These are phyloP conservation scores for Entelurus aequoreus DNA, from an alignment of 2,113 vertebrate genomes.

Conservation along the genomic window DNA sequence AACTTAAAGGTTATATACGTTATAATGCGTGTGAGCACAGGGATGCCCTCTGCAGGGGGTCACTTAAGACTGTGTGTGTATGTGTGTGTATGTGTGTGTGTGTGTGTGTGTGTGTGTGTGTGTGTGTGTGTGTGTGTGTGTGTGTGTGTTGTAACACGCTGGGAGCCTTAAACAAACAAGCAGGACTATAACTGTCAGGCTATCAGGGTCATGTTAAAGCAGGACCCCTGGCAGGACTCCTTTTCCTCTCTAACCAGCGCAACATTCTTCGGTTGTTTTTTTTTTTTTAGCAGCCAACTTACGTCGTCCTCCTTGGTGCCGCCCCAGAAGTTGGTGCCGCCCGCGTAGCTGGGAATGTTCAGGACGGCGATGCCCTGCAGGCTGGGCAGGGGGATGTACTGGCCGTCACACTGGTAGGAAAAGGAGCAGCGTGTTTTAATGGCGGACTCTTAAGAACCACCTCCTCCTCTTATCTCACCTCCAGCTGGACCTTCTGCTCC, in stretches of 20 bases:
- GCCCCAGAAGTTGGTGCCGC: constrained; percentile 98
- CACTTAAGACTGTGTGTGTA: constrained; percentile 15
- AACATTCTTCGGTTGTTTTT: neutral
- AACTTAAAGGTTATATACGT: constrained; percentile 31
- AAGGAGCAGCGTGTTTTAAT: neutral
- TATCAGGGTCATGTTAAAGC: constrained; percentile 22
- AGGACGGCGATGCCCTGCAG: constrained; percentile 96
- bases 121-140: constrained; percentile 23
- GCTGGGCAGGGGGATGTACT: constrained; percentile 96
- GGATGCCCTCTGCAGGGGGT: constrained; percentile 37
- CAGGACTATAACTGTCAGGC: constrained; percentile 14
- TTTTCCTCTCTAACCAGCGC: neutral
- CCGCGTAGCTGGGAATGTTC: constrained; percentile 96
- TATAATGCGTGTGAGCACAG: constrained; percentile 32
- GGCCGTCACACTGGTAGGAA: constrained; percentile 87
- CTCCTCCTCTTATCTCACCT: constrained; percentile 70
- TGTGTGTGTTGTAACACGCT: constrained; percentile 35
- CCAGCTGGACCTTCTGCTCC: constrained; percentile 95
- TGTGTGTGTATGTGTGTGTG: constrained; percentile 27
- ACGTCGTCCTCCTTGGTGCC: constrained; percentile 98
- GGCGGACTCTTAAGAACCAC: neutral
- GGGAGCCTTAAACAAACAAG: constrained; percentile 46
- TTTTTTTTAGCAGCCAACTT: constrained; percentile 61
- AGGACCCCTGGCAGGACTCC: neutral
- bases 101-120: constrained; percentile 23